Evolutionary conservation across 2,888 invertebrate genomes (phyloP).

Genomic region (Scaptomyza polygonia): DNA sequence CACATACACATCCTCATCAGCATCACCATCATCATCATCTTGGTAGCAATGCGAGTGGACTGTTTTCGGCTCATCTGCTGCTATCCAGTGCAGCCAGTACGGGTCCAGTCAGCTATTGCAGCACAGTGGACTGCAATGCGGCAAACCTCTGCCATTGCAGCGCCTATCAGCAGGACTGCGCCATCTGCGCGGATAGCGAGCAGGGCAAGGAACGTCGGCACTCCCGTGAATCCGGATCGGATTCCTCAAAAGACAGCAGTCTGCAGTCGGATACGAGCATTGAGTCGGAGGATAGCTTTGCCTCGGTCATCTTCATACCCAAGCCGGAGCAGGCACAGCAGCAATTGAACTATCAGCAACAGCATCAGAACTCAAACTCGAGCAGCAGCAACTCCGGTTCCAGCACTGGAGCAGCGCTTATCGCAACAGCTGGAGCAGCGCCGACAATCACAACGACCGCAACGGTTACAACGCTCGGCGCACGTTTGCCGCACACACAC

Average conservation of each 20-base stretch:
- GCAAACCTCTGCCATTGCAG: slow-evolving; percentile 75
- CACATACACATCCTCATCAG: slow-evolving; percentile 57
- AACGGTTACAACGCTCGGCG: slow-evolving; percentile 32
- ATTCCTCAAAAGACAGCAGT: slow-evolving; percentile 94
- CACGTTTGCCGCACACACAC: slow-evolving; percentile 58
- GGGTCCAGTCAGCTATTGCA: slow-evolving; percentile 80
- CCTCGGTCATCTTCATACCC: slow-evolving; percentile 95
- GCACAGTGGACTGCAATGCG: slow-evolving; percentile 81
- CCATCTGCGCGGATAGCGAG: slow-evolving; percentile 65
- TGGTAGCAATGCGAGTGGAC: slow-evolving; percentile 22
- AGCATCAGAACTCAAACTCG: slow-evolving; percentile 81
- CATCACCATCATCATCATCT: slow-evolving; percentile 68
- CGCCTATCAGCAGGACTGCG: slow-evolving; percentile 75
- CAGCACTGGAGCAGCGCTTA: slow-evolving; percentile 76
- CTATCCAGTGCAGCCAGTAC: slow-evolving; percentile 47
- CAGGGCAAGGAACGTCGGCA: slow-evolving; percentile 88
- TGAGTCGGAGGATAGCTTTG: slow-evolving; percentile 96
- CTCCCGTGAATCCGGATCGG: slow-evolving; percentile 94
- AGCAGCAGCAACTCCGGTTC: slow-evolving; percentile 83
- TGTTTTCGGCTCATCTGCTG: slow-evolving; percentile 56
- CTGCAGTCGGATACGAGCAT: slow-evolving; percentile 97
- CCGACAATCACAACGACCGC: slow-evolving; percentile 21
- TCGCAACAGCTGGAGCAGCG: slow-evolving; percentile 32
- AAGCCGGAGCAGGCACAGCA: slow-evolving; percentile 88
- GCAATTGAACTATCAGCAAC: slow-evolving; percentile 81